Conservation (phyloP, 2,113 vertebrate genomes). For the Muscicapa adusta region DNA sequence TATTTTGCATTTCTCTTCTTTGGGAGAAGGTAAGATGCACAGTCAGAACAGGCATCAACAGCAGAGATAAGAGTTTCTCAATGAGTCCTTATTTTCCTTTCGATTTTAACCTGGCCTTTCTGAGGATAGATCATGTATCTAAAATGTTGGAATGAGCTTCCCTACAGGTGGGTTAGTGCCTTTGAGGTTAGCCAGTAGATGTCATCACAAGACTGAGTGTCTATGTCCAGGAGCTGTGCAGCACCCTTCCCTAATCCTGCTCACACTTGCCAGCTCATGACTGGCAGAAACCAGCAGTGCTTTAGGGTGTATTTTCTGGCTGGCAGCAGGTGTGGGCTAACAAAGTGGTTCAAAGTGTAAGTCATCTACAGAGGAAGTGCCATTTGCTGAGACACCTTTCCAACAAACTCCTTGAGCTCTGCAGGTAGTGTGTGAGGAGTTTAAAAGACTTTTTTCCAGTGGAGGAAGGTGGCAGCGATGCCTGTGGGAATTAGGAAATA, state of each 20-base stretch:
- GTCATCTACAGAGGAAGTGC: neutral
- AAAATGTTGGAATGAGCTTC: neutral
- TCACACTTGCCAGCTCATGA: neutral
- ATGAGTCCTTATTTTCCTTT: neutral
- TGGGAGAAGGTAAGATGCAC: neutral
- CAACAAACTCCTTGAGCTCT: neutral
- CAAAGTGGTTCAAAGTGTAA: neutral
- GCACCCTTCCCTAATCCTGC: neutral
- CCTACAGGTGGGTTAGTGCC: neutral
- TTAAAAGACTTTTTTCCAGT: neutral
- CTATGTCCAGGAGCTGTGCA: neutral
- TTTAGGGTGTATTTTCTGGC: neutral
- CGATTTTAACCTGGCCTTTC: neutral
- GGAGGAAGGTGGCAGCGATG: neutral
- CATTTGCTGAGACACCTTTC: neutral
- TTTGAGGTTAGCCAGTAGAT: constrained; percentile 48
- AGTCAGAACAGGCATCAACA: neutral
- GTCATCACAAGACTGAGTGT: constrained; percentile 41
- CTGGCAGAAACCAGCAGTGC: neutral
- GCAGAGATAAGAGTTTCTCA: neutral
- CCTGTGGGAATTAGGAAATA: neutral
- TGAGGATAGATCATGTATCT: neutral
- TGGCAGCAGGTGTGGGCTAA: neutral
- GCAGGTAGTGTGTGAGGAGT: neutral
- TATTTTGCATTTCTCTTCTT: neutral